Evolutionary conservation across 2,113 vertebrate genomes (phyloP).

Genomic region (Salvelinus alpinus): DNA sequence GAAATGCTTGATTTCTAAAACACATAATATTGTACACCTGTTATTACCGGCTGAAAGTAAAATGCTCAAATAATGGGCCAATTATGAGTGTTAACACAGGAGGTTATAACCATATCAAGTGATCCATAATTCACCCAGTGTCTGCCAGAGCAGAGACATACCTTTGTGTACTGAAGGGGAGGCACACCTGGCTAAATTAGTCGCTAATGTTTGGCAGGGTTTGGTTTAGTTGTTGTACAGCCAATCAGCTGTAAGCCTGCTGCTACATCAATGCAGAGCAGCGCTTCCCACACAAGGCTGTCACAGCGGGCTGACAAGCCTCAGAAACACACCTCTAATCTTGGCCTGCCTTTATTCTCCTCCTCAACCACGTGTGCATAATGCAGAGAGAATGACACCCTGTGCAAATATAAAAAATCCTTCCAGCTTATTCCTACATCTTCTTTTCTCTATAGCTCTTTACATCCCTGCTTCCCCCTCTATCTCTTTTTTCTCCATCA

Average conservation of each 20-base stretch:
- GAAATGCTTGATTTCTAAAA: no score
- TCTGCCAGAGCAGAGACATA: slow-evolving; percentile 32
- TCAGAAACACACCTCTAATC: slow-evolving; percentile 69
- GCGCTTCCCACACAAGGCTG: slow-evolving; percentile 25
- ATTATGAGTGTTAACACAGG: neutral
- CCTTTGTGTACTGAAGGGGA: slow-evolving; percentile 33
- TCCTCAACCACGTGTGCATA: slow-evolving; percentile 33
- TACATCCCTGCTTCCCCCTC: slow-evolving; percentile 19
- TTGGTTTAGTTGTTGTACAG: slow-evolving; percentile 63
- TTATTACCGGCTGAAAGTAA: no score
- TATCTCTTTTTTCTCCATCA: slow-evolving; percentile 17
- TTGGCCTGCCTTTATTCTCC: slow-evolving; percentile 39
- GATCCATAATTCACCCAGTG: slow-evolving; percentile 13
- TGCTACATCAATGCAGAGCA: slow-evolving; percentile 39
- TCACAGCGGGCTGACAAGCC: slow-evolving; percentile 56
- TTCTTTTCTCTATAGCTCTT: slow-evolving; percentile 25
- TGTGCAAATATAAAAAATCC: slow-evolving; percentile 69
- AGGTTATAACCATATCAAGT: neutral
- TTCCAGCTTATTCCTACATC: slow-evolving; percentile 62
- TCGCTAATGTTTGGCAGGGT: slow-evolving; percentile 50
- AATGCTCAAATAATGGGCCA: neutral
- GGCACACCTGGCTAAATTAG: slow-evolving; percentile 61
- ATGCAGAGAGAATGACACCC: slow-evolving; percentile 58
- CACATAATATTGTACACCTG: no score
- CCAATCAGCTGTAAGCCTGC: slow-evolving; percentile 52